Evolutionary conservation across 2,888 invertebrate species (phyloP).

Genomic region (Enchytraeus crypticus): DNA sequence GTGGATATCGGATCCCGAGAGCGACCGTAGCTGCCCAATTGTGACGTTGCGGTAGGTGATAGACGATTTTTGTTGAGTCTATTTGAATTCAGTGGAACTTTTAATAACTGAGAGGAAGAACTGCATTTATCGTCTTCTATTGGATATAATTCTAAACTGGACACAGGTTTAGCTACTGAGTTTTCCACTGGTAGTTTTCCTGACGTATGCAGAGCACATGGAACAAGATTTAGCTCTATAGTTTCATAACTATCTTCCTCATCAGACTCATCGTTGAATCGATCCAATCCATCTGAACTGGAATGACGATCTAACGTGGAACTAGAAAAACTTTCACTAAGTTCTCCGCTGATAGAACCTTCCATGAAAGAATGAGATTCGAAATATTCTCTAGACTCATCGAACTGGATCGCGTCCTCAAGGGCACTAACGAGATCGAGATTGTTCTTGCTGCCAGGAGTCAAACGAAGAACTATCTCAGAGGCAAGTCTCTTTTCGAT

Average conservation of each 20-base stretch:
- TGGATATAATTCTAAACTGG: too few species aligned
- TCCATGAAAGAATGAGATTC: neutral
- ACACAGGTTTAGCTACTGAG: too few species aligned
- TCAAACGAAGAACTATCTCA: slow-evolving; percentile 13
- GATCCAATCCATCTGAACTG: too few species aligned
- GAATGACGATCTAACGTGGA: neutral
- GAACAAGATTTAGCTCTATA: neutral
- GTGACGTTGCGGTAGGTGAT: too few species aligned
- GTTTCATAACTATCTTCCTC: neutral
- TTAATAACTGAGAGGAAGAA: too few species aligned
- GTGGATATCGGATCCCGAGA: too few species aligned
- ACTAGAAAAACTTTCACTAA: neutral
- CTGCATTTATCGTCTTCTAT: too few species aligned
- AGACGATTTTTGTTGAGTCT: too few species aligned
- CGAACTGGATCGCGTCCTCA: slow-evolving; percentile 5
- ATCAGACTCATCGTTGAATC: neutral
- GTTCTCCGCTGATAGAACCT: neutral
- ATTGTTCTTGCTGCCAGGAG: slow-evolving; percentile 7
- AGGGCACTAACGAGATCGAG: neutral
- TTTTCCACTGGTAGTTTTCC: neutral
- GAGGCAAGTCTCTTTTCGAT: slow-evolving; percentile 16
- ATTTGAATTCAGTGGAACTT: too few species aligned
- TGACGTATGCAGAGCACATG: neutral
- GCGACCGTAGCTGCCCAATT: too few species aligned
- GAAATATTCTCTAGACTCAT: slow-evolving; percentile 1